Evolutionary conservation across 2,113 vertebrate species (phyloP), one percentile per base, ranked within the genome.

Genomic region (Nothobranchius furzeri): DNA sequence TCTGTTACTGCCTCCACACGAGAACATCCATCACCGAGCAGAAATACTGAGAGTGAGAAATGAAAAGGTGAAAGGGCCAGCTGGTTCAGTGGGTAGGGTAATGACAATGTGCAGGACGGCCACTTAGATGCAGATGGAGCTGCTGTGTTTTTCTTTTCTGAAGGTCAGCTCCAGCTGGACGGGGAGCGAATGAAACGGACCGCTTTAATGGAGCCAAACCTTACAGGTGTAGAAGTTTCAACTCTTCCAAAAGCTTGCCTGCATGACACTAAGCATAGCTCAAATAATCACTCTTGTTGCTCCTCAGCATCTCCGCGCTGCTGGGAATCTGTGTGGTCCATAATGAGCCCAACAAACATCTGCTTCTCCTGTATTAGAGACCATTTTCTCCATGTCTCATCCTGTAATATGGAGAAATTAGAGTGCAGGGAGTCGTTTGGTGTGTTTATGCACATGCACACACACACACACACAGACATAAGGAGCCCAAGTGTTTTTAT

Each of bases 361-460:
- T 89, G 88, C 85, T 87, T 56, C 81, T 78, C 84, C 82, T 54
- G 85, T 78, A 88, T 90, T 90, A 89, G 74, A 89, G 88, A 63
- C 83, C 82, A 84, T 89, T 88, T 89, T 89, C 86, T 82, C 85
- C 17, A n/a, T 66, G 57, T 86, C 83, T 90, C 86, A 83, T 89
- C 85, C 90, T 91, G 89, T 90, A 90, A 91, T 90, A 88, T 87
- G 85, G 79, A 84, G 79, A 89, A 89, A 91, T 91, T 91, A 90
- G 85, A 90, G 90, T 86, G 85, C 72, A 88, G 87, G 71, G 83
- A 79, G 65, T 84, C 84, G 65, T 85, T 84, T 68, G 3, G 63
- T 7, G 25, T 89, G 83, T 91, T 87, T 88, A 89, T 11, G 83
- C 45, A 70, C 85, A 81, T 78, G 72, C 76, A 82, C 81, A 75